Conservation (phyloP, 2,113 vertebrate species). For the Paratilapia polleni region DNA sequence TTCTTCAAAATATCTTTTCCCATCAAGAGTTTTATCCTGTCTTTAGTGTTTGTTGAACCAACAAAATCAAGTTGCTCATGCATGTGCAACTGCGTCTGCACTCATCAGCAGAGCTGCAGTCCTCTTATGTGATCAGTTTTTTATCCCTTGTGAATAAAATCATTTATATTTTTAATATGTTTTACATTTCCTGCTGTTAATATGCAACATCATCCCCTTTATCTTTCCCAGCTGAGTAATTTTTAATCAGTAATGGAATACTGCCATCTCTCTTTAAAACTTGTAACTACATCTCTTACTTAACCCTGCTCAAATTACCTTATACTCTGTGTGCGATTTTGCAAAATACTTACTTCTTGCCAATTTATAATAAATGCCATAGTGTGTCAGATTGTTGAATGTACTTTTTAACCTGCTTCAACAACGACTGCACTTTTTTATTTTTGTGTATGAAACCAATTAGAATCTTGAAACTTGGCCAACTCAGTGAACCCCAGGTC, state of each 20-base stretch:
- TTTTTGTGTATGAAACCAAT: not conserved
- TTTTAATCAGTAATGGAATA: constrained; percentile 55
- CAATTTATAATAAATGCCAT: not conserved
- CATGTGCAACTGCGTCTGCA: not conserved
- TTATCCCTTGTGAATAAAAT: constrained; percentile 37
- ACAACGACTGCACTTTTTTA: not conserved
- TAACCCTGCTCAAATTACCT: not conserved
- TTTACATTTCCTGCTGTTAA: constrained; percentile 32
- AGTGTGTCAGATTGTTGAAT: not conserved
- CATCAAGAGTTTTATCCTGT: constrained; percentile 5
- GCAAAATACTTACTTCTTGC: not conserved
- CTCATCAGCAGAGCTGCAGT: not conserved
- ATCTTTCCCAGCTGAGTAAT: constrained; percentile 9
- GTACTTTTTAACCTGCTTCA: not conserved
- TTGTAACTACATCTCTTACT: constrained; percentile 41
- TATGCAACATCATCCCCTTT: constrained; percentile 14
- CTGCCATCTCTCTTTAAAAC: constrained; percentile 72
- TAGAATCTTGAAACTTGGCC: not conserved
- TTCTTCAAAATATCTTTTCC: constrained; percentile 38
- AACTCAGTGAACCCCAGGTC: not conserved
- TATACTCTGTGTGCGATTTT: not conserved
- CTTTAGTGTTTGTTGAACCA: not conserved
- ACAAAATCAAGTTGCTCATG: not conserved
- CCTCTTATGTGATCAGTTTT: not conserved
- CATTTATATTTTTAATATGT: constrained; percentile 45